Evolutionary conservation across 2,888 invertebrate genomes (phyloP), one percentile per base, ranked within the genome.

Genomic region (Mechanitis mazaeus): DNA sequence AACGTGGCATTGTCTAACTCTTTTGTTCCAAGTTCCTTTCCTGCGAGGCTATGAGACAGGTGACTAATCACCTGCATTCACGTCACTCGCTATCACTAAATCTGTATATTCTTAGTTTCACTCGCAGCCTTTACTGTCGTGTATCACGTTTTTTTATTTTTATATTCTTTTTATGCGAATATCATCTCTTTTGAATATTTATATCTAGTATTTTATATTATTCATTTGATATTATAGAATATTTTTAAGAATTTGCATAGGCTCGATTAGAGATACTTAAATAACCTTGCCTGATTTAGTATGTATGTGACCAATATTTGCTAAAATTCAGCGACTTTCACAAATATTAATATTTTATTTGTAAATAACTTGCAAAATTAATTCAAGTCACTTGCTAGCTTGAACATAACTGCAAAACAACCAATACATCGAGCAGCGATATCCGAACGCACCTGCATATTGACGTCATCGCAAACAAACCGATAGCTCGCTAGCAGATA

Each of bases 21-120:
- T 64, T 69, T 69, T 69, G 70, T 70, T 64, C 63, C 61, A 65
- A 67, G 69, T 54, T 56, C 56, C 56, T 60, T 47, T 42, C 57
- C 42, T 28, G 9, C 64, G 66, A 68, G 68, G 66, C 59, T 54
- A 50, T 58, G 61, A 64, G 69, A 64, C 72, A 72, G 71, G 69
- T 72, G 72, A 70, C 69, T 70, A 69, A 71, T 71, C 71, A 71
- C 70, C 71, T 69, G 71, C 65, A 64, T 64, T 64, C 63, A 64
- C 54, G 62, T 59, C 60, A 45, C 59, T 64, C 64, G 59, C 55
- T 59, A 55, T 63, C 56, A 42, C 54, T 50, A 57, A 59, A 63
- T 60, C 47, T 59, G 46, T 57, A 59, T 56, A 56, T 63, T 56
- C 45, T 59, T 54, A 59, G 33, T 38, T 56, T 35, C 42, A 42